These are phyloP conservation scores for Sebastolobus alascanus DNA, from an alignment of 2,797 vertebrate genomes.

Conservation along the genomic window DNA sequence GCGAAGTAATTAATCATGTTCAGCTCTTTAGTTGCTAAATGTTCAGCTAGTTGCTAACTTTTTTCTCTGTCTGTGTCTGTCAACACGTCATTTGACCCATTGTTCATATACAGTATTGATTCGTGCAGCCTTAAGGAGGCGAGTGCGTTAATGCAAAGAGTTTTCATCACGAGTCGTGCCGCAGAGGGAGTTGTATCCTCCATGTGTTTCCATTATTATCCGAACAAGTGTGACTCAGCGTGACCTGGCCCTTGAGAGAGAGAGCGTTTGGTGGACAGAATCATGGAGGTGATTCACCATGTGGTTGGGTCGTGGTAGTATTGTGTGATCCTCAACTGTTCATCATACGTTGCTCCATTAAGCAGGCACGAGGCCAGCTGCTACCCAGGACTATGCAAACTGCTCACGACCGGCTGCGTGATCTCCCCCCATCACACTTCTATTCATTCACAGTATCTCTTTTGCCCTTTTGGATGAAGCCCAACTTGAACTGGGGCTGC, in stretches of 20 bases:
- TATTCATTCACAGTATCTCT: slow-evolving; percentile 40
- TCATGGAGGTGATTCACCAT: slow-evolving; percentile 58
- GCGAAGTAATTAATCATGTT: not conserved
- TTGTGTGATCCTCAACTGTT: slow-evolving; percentile 47
- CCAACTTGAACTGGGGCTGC: not conserved
- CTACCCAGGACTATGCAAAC: slow-evolving; percentile 36
- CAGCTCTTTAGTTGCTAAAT: not conserved
- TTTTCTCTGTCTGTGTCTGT: not conserved
- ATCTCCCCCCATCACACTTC: slow-evolving; percentile 11
- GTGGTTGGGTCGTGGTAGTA: slow-evolving; percentile 28
- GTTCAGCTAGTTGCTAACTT: not conserved
- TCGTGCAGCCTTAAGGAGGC: not conserved
- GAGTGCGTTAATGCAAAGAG: not conserved
- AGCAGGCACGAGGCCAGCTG: slow-evolving; percentile 61
- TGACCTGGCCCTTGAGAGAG: slow-evolving; percentile 53
- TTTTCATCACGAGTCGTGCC: not conserved
- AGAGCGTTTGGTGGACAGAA: slow-evolving; percentile 35
- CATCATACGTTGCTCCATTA: slow-evolving; percentile 61
- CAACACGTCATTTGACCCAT: not conserved
- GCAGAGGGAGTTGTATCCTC: slow-evolving; percentile 3
- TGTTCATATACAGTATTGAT: not conserved
- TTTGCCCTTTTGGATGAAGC: slow-evolving; percentile 9
- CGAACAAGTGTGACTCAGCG: slow-evolving; percentile 51
- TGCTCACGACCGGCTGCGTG: slow-evolving; percentile 18
- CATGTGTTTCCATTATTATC: slow-evolving; percentile 47